Evolutionary conservation across 1,140 invertebrate species (phyloP).

Genomic region (Daktulosphaira vitifoliae): DNA sequence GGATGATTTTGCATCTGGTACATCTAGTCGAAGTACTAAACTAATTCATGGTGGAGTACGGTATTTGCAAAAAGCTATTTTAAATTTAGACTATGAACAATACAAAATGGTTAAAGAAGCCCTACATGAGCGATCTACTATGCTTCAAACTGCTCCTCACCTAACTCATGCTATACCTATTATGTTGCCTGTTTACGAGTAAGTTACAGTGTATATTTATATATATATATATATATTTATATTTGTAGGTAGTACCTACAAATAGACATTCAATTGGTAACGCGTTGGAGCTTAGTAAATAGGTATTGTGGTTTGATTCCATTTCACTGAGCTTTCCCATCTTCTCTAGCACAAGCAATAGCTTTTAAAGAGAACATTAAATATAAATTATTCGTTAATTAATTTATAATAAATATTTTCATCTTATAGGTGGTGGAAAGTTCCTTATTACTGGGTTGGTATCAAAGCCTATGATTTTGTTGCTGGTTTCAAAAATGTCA

Average conservation of each 20-base stretch:
- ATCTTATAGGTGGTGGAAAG: conserved; percentile 83
- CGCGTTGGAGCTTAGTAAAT: no score
- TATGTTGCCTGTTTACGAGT: conserved; percentile 97
- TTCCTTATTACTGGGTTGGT: conserved; percentile 97
- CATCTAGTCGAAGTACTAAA: conserved; percentile 92
- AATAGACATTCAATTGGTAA: no score
- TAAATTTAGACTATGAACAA: conserved; percentile 86
- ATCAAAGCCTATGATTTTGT: conserved; percentile 99
- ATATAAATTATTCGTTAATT: no score
- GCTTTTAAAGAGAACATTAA: no score
- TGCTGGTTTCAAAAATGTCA: conserved; percentile 88
- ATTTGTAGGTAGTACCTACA: no score
- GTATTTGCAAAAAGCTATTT: conserved; percentile 95
- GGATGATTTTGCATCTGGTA: conserved; percentile 96
- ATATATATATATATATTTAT: no score
- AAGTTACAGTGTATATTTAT: conserved; percentile 44
- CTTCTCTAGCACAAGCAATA: no score
- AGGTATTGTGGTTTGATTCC: no score
- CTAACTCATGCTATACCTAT: conserved; percentile 93
- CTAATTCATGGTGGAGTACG: conserved; percentile 98
- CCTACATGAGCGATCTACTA: conserved; percentile 84
- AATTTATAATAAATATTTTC: not conserved
- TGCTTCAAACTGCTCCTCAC: conserved; percentile 93
- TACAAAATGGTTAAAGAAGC: conserved; percentile 98
- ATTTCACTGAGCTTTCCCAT: no score